These are phyloP conservation scores for Nannoperca australis DNA, from an alignment of 2,797 vertebrate species.

Conservation along the genomic window DNA sequence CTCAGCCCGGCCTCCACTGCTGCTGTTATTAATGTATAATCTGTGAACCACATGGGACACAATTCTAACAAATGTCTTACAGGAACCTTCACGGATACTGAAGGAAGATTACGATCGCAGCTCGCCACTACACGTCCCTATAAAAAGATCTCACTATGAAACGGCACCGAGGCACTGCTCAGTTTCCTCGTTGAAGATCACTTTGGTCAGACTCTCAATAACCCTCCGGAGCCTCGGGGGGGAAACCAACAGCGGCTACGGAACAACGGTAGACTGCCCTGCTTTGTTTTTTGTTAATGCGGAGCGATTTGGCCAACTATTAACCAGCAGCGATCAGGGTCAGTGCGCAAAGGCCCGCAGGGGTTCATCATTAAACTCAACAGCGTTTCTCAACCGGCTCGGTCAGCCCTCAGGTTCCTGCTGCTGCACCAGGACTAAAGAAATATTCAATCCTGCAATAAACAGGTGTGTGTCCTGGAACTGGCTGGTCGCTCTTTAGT, in stretches of 20 bases:
- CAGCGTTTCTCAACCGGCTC: background rate
- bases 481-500: too few relatives aligned
- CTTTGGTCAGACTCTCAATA: constrained; percentile 19
- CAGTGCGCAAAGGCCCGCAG: constrained; percentile 62
- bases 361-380: constrained; percentile 67
- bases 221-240: constrained; percentile 31
- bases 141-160: background rate
- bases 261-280: constrained; percentile 46
- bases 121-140: background rate
- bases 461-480: background rate
- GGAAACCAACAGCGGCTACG: constrained; percentile 18
- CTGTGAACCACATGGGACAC: background rate
- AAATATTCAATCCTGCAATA: background rate
- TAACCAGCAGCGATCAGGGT: constrained; percentile 79
- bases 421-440: constrained; percentile 16
- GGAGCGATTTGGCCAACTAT: constrained; percentile 66
- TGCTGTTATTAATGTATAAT: constrained; percentile 33
- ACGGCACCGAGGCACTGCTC: background rate
- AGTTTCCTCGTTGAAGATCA: background rate
- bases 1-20: rapidly evolving
- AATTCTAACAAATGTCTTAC: background rate
- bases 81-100: too few relatives aligned
- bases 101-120: background rate
- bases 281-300: constrained; percentile 58
- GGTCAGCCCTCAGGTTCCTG: constrained; percentile 42